Base-by-base conservation (phyloP, 1,140 invertebrate species). In the Araneus ventricosus region DNA sequence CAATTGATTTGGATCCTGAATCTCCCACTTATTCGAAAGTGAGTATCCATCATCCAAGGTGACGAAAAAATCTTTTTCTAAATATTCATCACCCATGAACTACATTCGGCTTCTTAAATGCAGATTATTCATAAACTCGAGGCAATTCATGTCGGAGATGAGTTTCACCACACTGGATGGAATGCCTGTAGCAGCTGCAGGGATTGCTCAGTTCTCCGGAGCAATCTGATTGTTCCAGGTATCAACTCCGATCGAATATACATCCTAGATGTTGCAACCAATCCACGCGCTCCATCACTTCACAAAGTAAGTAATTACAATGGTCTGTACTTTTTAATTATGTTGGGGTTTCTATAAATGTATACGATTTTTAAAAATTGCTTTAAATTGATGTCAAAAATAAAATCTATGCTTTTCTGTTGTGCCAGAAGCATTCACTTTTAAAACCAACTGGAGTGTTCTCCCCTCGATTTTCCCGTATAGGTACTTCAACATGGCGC, bases 81-180 rank as follows among this genome's bases (percentile, higher is more conserved):
- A 30, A 75, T 24, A 41, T 45, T 41, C 1, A 37, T 39, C 0
- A 80, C 20, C 30, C 17, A 27, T n/a, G n/a, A 45, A 57, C 1
- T 45, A 17, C n/a, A 20, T 75, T 3, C 6, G 4, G 7, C 5
- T 5, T 75, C 14, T 37, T 20, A 34, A n/a, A 95, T 94, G 0
- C 94, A 99, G 99, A 97, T 99, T 4, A 97, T 99, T 85, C 97
- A 98, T 95, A 97, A 98, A 82, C 96, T 98, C 0, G 96, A 97
- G 92, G 97, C 98, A 94, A 97, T 97, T n/a, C 95, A 97, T 88
- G 95, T 96, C 7, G 97, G 97, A 2, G 98, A 99, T 95, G 99
- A 99, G 95, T 95, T 99, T 0, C 99, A 99, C 95, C 99, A 99
- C 95, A 97, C 97, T 27, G 99, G 99, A 0, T 99, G 99, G 99